These are phyloP conservation scores for Corydoras maculifer DNA, from an alignment of 2,113 vertebrate genomes.

Conservation along the genomic window DNA sequence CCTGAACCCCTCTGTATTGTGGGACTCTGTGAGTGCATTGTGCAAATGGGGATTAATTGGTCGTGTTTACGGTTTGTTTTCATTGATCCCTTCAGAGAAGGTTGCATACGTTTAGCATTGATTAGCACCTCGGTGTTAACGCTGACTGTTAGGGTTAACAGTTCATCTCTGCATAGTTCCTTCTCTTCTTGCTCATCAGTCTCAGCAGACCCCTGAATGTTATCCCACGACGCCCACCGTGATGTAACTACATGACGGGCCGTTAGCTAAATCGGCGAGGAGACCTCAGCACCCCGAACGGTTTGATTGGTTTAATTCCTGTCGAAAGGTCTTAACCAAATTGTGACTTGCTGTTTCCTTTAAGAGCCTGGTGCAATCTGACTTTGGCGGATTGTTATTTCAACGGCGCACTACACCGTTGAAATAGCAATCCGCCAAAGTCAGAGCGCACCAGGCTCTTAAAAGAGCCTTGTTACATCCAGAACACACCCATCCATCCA, in stretches of 20 bases:
- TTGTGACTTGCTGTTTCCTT: too few relatives aligned
- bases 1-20: slow-evolving; percentile 22
- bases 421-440: too few relatives aligned
- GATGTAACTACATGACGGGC: background rate
- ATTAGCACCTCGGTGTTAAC: slow-evolving; percentile 40
- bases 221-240: background rate
- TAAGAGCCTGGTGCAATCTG: too few relatives aligned
- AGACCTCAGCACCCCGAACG: too few relatives aligned
- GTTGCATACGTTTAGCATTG: slow-evolving; percentile 49
- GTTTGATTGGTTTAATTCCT: too few relatives aligned
- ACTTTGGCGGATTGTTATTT: too few relatives aligned
- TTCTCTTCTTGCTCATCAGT: slow-evolving; percentile 18
- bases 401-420: too few relatives aligned
- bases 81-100: slow-evolving; percentile 49
- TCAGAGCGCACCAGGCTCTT: too few relatives aligned
- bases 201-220: slow-evolving; percentile 13
- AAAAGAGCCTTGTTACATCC: too few relatives aligned
- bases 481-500: too few relatives aligned
- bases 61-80: slow-evolving; percentile 50
- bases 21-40: background rate
- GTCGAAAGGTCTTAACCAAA: too few relatives aligned
- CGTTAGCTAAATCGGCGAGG: too few relatives aligned
- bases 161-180: slow-evolving; percentile 45
- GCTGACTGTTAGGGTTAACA: slow-evolving; percentile 27
- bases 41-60: slow-evolving; percentile 43